phyloP scores from a whole-genome alignment of 1,140 invertebrate genomes.

The Drosophila lacteicornis region DNA sequence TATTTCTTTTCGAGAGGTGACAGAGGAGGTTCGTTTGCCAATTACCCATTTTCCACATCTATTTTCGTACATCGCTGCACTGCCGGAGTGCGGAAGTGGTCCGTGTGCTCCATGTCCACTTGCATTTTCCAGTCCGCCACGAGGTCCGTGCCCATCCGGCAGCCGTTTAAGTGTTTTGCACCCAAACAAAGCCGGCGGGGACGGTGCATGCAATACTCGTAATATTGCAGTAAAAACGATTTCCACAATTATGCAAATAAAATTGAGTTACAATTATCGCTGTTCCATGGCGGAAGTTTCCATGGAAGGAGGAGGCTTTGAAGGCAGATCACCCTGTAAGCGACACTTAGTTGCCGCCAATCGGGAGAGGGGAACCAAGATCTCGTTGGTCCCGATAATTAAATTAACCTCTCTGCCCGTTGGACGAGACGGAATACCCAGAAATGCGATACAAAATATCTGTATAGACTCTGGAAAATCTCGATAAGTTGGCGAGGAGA shows the following conservation, averaged over 20 bases:
- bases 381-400: constrained; percentile 54
- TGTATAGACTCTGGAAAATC: constrained; percentile 15
- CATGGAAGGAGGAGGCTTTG: background rate
- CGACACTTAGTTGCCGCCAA: constrained; percentile 9
- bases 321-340: constrained; percentile 28
- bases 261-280: constrained; percentile 44
- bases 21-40: constrained; percentile 21
- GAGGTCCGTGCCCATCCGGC: constrained; percentile 57
- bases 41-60: constrained; percentile 22
- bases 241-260: constrained; percentile 59
- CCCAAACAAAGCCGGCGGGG: constrained; percentile 26
- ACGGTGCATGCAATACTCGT: constrained; percentile 37
- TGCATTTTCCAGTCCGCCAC: constrained; percentile 27
- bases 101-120: constrained; percentile 24
- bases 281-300: constrained; percentile 42
- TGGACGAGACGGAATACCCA: constrained; percentile 18
- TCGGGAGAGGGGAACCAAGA: background rate
- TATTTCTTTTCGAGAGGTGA: constrained; percentile 41
- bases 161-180: constrained; percentile 55
- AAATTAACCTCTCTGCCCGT: constrained; percentile 69
- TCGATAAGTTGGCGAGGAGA: constrained; percentile 12
- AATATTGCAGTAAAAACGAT: constrained; percentile 44
- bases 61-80: constrained; percentile 54
- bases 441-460: constrained; percentile 24
- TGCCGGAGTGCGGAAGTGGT: constrained; percentile 41